These are phyloP conservation scores for Oenanthe oenanthe DNA, from an alignment of 2,113 vertebrate genomes.

Conservation along the genomic window DNA sequence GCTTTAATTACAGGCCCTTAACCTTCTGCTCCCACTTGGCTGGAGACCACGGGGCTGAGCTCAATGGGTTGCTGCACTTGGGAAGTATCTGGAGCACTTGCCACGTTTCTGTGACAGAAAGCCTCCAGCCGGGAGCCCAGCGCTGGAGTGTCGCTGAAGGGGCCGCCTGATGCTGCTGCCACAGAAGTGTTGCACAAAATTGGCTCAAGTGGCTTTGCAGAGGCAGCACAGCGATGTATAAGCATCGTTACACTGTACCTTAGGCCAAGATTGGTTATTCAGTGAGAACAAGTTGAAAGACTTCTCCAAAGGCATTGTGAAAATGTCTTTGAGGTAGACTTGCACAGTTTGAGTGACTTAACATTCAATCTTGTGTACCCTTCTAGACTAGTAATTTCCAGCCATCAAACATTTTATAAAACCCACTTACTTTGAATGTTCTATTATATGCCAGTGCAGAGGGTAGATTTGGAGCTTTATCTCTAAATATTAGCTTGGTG, in stretches of 20 bases:
- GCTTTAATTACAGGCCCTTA: not conserved
- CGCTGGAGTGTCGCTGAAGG: not conserved
- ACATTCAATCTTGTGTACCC: conserved; percentile 14
- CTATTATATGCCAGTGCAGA: not conserved
- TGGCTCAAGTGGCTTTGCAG: not conserved
- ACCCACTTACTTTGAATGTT: not conserved
- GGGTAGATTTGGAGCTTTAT: not conserved
- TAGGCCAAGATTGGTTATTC: not conserved
- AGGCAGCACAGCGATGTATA: not conserved
- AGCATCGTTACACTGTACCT: not conserved
- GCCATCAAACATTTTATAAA: not conserved
- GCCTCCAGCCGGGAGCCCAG: not conserved
- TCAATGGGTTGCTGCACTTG: not conserved
- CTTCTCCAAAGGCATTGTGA: not conserved
- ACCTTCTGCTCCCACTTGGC: conserved; percentile 6
- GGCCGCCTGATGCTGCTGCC: not conserved
- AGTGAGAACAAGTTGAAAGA: not conserved
- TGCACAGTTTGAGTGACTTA: not conserved
- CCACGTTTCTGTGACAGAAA: fast-evolving
- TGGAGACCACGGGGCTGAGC: not conserved
- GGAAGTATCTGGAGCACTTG: not conserved
- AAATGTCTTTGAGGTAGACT: conserved; percentile 20
- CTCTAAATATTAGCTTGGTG: not conserved
- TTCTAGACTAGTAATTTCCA: conserved; percentile 30
- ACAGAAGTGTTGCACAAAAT: not conserved